Conservation (phyloP, 92 coral and sea anemone genomes). For the Metridium senile region DNA sequence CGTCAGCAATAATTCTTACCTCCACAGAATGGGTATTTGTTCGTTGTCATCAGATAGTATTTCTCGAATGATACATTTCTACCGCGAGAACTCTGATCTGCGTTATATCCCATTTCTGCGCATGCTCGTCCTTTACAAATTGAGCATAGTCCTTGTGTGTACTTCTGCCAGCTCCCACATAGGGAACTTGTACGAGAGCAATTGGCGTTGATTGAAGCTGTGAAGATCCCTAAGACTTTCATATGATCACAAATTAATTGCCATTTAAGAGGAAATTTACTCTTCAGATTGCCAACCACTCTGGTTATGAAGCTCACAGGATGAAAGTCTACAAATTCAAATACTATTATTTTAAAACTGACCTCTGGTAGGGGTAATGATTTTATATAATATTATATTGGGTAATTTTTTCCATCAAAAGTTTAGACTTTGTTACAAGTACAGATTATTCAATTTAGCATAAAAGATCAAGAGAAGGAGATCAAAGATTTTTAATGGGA, state of each 20-base stretch:
- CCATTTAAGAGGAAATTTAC: background rate
- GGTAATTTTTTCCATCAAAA: no score
- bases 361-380: no score
- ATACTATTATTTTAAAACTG: no score
- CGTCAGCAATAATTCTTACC: background rate
- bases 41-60: conserved; percentile 54
- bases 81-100: conserved; percentile 47
- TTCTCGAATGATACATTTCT: conserved; percentile 6
- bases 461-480: no score
- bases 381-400: no score
- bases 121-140: conserved; percentile 63
- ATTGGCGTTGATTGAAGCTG: conserved; percentile 68
- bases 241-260: conserved; percentile 85
- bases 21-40: conserved; percentile 61
- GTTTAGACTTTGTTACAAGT: no score
- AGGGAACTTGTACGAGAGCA: conserved; percentile 74
- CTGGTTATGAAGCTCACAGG: background rate
- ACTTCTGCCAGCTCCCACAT: conserved; percentile 81
- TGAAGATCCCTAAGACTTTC: conserved; percentile 81
- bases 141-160: conserved; percentile 71
- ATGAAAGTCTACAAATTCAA: background rate
- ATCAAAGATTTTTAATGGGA: no score
- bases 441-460: no score
- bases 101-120: conserved; percentile 86
- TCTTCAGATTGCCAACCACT: background rate